These are phyloP conservation scores for Actinernus sp. DNA, from an alignment of 92 coral and sea anemone genomes.

Conservation along the genomic window DNA sequence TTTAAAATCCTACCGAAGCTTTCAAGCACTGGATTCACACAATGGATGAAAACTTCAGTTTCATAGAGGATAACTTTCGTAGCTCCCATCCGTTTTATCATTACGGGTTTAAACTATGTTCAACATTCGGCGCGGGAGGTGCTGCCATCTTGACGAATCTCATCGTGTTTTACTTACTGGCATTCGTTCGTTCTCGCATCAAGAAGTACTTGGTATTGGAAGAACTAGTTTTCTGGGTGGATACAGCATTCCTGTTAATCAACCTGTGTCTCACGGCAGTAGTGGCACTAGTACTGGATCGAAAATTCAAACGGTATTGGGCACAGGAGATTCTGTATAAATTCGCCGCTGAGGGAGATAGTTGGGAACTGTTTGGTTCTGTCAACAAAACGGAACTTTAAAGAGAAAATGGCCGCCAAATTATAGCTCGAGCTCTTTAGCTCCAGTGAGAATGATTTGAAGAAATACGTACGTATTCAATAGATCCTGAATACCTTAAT, in stretches of 20 bases:
- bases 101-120: constrained; percentile 14
- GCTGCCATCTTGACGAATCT: constrained; percentile 22
- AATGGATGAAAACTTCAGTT: constrained; percentile 46
- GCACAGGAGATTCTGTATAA: constrained; percentile 28
- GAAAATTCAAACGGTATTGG: constrained; percentile 27
- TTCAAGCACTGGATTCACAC: too few species aligned
- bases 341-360: constrained; percentile 24
- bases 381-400: not conserved
- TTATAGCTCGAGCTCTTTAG: too few species aligned
- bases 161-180: constrained; percentile 6
- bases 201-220: constrained; percentile 17
- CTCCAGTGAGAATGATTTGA: too few species aligned
- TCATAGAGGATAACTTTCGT: constrained; percentile 24
- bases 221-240: constrained; percentile 24
- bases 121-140: constrained; percentile 18
- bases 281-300: constrained; percentile 23
- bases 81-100: constrained; percentile 21
- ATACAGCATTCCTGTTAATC: constrained; percentile 3
- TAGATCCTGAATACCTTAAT: too few species aligned
- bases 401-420: too few species aligned
- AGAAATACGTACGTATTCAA: too few species aligned
- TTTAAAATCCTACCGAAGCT: too few species aligned
- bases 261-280: constrained; percentile 24
- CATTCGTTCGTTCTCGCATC: constrained; percentile 2
- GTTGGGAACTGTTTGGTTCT: not conserved